These are phyloP conservation scores for Drosophila hamatofila DNA, from an alignment of 2,888 invertebrate species.

Conservation along the genomic window DNA sequence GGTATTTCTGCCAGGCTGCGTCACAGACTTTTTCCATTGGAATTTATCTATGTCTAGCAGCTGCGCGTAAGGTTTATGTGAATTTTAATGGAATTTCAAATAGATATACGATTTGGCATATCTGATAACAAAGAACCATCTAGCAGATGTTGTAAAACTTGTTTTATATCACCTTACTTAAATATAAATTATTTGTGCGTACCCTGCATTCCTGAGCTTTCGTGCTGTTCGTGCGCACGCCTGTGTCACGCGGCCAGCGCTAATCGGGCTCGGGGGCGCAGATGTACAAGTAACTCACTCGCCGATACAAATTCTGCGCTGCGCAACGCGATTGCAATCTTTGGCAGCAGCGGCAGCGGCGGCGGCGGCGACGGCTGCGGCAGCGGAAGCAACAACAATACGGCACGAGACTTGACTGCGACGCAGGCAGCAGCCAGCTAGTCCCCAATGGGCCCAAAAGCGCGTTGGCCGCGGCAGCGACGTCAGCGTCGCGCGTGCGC, in stretches of 20 bases:
- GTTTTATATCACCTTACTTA: constrained; percentile 7
- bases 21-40: constrained; percentile 1
- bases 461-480: constrained; percentile 40
- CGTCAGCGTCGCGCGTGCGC: constrained; percentile 81
- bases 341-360: constrained; percentile 60
- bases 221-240: constrained; percentile 2
- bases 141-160: constrained; percentile 1
- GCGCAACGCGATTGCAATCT: constrained; percentile 81
- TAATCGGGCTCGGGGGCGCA: constrained; percentile 47
- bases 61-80: background rate
- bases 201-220: background rate
- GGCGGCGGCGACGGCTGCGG: constrained; percentile 12
- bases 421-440: constrained; percentile 35
- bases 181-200: background rate
- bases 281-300: constrained; percentile 68
- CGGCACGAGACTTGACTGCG: constrained; percentile 69
- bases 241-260: constrained; percentile 43
- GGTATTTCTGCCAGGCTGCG: background rate
- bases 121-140: constrained; percentile 8
- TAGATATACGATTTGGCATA: constrained; percentile 9
- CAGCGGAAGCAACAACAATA: constrained; percentile 37
- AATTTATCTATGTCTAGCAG: constrained; percentile 3
- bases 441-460: constrained; percentile 47
- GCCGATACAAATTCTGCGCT: constrained; percentile 78
- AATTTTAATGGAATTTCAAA: background rate